Conservation (phyloP, 1,140 invertebrate species). For the Calosoma granatense region DNA sequence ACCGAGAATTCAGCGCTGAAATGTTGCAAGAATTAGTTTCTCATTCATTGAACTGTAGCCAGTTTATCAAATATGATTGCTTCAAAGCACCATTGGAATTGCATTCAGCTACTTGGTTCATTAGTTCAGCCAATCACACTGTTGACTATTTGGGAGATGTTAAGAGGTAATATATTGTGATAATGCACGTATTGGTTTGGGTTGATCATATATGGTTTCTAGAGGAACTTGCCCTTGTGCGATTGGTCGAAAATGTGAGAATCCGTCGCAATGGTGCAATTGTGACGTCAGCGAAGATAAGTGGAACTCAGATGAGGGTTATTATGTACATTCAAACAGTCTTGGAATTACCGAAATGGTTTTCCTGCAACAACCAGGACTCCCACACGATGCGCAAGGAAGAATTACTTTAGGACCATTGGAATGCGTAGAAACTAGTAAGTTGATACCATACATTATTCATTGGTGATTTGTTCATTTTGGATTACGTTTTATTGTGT, state of each 20-base stretch:
- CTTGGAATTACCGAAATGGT: slow-evolving; percentile 84
- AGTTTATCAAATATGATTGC: slow-evolving; percentile 87
- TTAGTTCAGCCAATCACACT: slow-evolving; percentile 62
- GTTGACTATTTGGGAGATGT: slow-evolving; percentile 78
- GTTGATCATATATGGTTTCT: slow-evolving; percentile 21
- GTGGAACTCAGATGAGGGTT: slow-evolving; percentile 81
- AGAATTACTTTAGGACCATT: slow-evolving; percentile 80
- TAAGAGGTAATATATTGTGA: slow-evolving; percentile 54
- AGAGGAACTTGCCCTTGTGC: slow-evolving; percentile 57
- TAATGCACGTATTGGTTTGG: slow-evolving; percentile 4
- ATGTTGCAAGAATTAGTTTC: slow-evolving; percentile 84
- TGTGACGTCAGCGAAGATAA: slow-evolving; percentile 72
- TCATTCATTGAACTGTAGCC: slow-evolving; percentile 79
- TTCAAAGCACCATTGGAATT: slow-evolving; percentile 77
- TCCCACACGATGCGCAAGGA: slow-evolving; percentile 69
- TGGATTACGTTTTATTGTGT: background rate
- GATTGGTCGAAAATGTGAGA: slow-evolving; percentile 67
- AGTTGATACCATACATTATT: no score
- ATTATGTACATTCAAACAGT: slow-evolving; percentile 61
- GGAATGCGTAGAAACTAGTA: slow-evolving; percentile 90
- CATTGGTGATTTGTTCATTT: background rate
- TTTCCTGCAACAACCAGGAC: slow-evolving; percentile 74
- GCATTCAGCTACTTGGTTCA: slow-evolving; percentile 84
- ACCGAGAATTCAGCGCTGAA: slow-evolving; percentile 77
- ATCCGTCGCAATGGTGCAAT: slow-evolving; percentile 73